Percentiles rank a stretch among this genome's conserved stretches.
Conservation (phyloP, 2,113 vertebrate species). For the Tichodroma muraria region DNA sequence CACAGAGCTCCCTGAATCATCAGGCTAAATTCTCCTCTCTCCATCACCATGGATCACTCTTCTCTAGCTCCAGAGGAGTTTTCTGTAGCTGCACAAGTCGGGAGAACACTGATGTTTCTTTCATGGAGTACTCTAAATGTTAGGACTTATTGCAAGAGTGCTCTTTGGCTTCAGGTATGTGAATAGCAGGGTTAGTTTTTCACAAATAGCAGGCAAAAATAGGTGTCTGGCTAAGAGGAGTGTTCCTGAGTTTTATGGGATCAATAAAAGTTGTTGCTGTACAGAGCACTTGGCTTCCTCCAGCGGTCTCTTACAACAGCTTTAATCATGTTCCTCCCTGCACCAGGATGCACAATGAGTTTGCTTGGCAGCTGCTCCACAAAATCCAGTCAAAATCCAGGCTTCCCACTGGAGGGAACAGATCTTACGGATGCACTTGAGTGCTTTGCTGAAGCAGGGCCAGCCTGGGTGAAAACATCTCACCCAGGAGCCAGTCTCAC, state of each 20-base stretch:
- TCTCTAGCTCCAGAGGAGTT: background rate
- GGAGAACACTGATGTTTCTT: background rate
- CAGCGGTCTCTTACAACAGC: background rate
- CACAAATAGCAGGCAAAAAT: background rate
- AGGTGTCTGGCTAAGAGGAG: background rate
- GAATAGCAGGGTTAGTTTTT: background rate
- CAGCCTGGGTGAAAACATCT: background rate
- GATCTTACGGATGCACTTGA: background rate
- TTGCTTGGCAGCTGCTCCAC: background rate
- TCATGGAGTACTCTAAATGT: background rate
- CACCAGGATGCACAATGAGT: background rate
- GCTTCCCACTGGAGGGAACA: background rate
- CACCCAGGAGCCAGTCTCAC: background rate
- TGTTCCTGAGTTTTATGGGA: conserved; percentile 25
- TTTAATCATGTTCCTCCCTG: background rate
- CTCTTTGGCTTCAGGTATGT: background rate
- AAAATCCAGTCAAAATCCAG: background rate
- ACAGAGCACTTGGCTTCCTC: background rate
- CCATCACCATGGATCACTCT: background rate
- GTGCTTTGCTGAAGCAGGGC: background rate
- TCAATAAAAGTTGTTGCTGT: conserved; percentile 42
- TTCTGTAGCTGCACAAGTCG: background rate
- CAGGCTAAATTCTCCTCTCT: background rate
- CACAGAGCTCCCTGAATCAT: background rate
- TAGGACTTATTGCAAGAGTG: background rate